A percentile compares a stretch with the other conserved stretches of the same genome.
Conservation (phyloP, 1,140 invertebrate genomes). For the Mamestra configurata region DNA sequence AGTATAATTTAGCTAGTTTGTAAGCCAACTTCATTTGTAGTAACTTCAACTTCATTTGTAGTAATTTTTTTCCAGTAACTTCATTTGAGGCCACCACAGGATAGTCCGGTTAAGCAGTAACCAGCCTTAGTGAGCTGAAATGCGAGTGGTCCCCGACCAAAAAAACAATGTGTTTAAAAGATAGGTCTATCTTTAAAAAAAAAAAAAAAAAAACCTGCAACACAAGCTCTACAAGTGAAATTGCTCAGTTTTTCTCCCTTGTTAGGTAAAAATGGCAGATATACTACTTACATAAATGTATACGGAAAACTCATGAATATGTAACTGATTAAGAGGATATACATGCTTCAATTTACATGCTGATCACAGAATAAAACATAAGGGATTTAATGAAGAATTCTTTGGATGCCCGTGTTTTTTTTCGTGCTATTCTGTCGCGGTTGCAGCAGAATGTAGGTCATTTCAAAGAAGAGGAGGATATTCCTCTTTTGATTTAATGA, state of each 20-base stretch:
- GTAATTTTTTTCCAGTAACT: too few relatives aligned
- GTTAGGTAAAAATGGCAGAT: constrained; percentile 2
- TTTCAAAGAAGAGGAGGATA: too few relatives aligned
- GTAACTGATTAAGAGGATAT: constrained; percentile 36
- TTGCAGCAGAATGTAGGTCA: neutral
- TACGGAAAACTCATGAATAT: constrained; percentile 35
- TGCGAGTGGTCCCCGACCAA: too few relatives aligned
- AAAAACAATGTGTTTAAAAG: neutral
- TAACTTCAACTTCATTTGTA: too few relatives aligned
- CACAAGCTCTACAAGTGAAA: neutral
- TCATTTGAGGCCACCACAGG: too few relatives aligned
- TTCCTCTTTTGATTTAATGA: too few relatives aligned
- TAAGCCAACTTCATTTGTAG: too few relatives aligned
- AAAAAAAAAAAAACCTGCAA: neutral
- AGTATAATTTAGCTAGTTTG: too few relatives aligned
- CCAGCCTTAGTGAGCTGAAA: too few relatives aligned
- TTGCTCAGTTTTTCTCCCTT: neutral
- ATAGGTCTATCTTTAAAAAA: too few relatives aligned
- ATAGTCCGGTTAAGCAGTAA: too few relatives aligned
- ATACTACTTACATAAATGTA: neutral
- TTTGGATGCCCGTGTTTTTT: neutral
- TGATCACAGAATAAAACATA: constrained; percentile 39
- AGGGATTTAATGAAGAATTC: constrained; percentile 16
- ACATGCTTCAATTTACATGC: constrained; percentile 32
- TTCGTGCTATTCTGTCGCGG: neutral